These are phyloP conservation scores for Strongylocentrotus purpuratus DNA, from an alignment of 35 echinoderm and acorn worm species.

Conservation along the genomic window DNA sequence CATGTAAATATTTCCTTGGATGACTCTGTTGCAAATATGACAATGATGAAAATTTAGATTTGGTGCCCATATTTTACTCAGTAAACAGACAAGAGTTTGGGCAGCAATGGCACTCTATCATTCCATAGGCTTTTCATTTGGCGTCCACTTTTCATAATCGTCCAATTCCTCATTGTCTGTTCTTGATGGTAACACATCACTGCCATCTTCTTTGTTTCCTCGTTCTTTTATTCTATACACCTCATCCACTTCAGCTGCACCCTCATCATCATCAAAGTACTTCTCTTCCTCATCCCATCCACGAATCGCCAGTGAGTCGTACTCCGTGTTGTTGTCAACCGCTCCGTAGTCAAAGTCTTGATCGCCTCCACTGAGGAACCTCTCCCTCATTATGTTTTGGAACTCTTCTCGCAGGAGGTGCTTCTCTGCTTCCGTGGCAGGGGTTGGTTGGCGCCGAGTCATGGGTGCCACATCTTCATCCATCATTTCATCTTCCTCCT, in stretches of 20 bases:
- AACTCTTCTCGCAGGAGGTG: constrained; percentile 81
- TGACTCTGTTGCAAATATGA: no score
- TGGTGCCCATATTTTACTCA: background rate
- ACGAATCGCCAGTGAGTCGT: constrained; percentile 85
- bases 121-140: background rate
- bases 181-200: constrained; percentile 33
- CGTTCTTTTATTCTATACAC: background rate
- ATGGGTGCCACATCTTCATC: background rate
- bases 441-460: constrained; percentile 42
- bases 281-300: constrained; percentile 87
- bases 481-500: constrained; percentile 54
- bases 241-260: constrained; percentile 42
- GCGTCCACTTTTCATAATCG: constrained; percentile 42
- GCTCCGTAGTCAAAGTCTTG: constrained; percentile 86
- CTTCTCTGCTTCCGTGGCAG: constrained; percentile 82
- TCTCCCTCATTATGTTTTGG: constrained; percentile 71
- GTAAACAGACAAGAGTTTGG: background rate
- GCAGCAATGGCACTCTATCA: background rate
- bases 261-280: constrained; percentile 95
- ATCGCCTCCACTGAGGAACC: constrained; percentile 83
- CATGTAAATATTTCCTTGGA: no score
- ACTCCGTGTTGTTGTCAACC: constrained; percentile 87
- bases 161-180: constrained; percentile 40
- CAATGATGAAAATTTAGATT: no score
- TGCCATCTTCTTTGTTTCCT: background rate